Conservation (phyloP, 2,888 invertebrate species). For the Rutpela maculata region DNA sequence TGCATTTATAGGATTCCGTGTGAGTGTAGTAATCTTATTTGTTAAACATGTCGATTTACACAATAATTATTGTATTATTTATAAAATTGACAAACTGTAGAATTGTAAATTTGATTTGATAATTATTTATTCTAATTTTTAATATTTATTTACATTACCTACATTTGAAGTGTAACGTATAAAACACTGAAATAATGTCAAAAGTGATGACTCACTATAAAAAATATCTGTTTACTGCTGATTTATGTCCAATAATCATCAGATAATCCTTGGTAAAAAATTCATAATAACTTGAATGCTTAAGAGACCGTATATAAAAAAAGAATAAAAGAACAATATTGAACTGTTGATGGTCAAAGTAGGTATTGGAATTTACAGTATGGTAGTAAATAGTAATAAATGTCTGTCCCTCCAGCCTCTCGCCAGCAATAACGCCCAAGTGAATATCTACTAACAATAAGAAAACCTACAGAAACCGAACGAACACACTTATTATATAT, state of each 20-base stretch:
- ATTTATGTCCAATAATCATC: slow-evolving; percentile 35
- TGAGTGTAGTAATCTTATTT: no score
- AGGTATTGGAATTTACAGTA: slow-evolving; percentile 63
- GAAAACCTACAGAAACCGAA: slow-evolving; percentile 66
- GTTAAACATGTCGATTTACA: no score
- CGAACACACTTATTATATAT: slow-evolving; percentile 70
- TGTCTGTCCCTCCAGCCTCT: slow-evolving; percentile 64
- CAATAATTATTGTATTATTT: no score
- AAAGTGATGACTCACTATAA: slow-evolving; percentile 7
- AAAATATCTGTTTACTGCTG: background rate
- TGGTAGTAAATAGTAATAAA: slow-evolving; percentile 69
- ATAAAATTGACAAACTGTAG: no score
- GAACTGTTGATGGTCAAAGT: slow-evolving; percentile 61
- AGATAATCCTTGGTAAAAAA: slow-evolving; percentile 49
- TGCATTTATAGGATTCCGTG: no score
- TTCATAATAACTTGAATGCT: slow-evolving; percentile 49
- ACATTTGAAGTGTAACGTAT: background rate
- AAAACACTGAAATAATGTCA: background rate
- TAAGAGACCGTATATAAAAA: slow-evolving; percentile 43
- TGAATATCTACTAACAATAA: slow-evolving; percentile 63
- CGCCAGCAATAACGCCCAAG: slow-evolving; percentile 62
- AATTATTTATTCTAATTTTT: no score
- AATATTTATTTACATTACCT: background rate
- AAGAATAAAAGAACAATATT: slow-evolving; percentile 55
- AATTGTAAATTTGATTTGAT: no score